Base-by-base conservation (phyloP, 1,140 invertebrate species). In the Littorina saxatilis region DNA sequence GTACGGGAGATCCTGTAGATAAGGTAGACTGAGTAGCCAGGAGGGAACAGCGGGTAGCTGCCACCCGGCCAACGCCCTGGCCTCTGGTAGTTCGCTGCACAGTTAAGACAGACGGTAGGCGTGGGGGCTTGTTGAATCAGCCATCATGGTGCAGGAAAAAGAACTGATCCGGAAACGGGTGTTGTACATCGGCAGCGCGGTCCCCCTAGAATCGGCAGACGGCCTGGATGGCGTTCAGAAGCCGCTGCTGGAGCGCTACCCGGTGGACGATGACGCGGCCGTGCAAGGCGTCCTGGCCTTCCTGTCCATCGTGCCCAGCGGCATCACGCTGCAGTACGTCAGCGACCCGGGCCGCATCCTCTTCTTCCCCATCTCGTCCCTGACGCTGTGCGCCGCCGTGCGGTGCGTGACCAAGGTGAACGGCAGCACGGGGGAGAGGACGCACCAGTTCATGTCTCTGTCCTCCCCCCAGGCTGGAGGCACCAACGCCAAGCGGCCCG, bases 381-480 rank as follows among this genome's bases (percentile, higher is more conserved):
- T 99, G 79, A 98, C 99, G 90, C 98, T 99, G 89, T 99, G 99
- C 93, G 99, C 98, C 5, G 98, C 99, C 17, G 98, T 99, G 39
- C 84, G 91, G 55, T 89, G 90, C 78, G 83, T 92, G 11, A 84
- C 81, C 29, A 84, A 82, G 15, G 74, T 88, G 5, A 88, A 90
- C 80, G 83, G 76, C 0, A 73, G 86, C 0, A 91, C 89, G 5
- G 88, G 87, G 32, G 93, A 93, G 13, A 89, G 91, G 23, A 81
- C 91, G 90, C 75, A 81, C 35, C 95, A 97, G 89, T 99, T 99
- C 93, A 94, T 99, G 77, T 98, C 99, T 1, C 92, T 99, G 83
- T 98, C 99, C 92, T 98, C 97, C 66, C 98, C 98, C 15, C 72
- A 83, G 27, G 87, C 89, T 3, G 84, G 87, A 2, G 88, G 86